phyloP scores from a whole-genome alignment of 2,888 invertebrate genomes.

The Xiphydria camelus region DNA sequence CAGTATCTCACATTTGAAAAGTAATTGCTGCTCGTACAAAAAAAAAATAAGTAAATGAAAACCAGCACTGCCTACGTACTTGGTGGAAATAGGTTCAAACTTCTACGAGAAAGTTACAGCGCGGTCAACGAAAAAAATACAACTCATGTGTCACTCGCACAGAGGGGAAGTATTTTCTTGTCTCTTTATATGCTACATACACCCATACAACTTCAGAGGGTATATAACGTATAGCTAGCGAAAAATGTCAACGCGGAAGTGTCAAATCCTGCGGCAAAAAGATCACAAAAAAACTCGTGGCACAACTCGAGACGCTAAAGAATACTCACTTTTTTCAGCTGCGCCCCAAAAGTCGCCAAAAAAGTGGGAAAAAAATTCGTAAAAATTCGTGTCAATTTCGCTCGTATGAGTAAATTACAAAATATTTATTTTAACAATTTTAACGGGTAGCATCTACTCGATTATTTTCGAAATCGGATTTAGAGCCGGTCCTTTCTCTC shows the following conservation, averaged over 20 bases:
- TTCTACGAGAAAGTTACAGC: slow-evolving; percentile 21
- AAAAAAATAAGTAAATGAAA: slow-evolving; percentile 13
- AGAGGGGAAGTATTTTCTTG: too few species aligned
- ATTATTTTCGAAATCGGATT: slow-evolving; percentile 28
- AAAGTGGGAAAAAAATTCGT: slow-evolving; percentile 55
- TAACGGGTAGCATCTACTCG: slow-evolving; percentile 40
- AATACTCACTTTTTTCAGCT: slow-evolving; percentile 56
- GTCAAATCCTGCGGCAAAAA: slow-evolving; percentile 23
- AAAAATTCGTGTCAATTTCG: slow-evolving; percentile 56
- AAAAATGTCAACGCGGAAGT: slow-evolving; percentile 32
- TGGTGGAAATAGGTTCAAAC: slow-evolving; percentile 21
- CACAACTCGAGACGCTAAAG: slow-evolving; percentile 46
- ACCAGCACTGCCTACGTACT: slow-evolving; percentile 31
- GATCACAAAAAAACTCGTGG: slow-evolving; percentile 38
- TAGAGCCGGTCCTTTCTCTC: slow-evolving; percentile 31
- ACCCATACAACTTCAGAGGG: too few species aligned
- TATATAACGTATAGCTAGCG: too few species aligned
- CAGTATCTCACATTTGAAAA: slow-evolving; percentile 37
- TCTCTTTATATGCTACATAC: too few species aligned
- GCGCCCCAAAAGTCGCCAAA: slow-evolving; percentile 58
- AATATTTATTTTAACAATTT: slow-evolving; percentile 33
- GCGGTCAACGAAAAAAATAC: too few species aligned
- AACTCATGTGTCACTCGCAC: too few species aligned
- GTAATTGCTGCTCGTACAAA: slow-evolving; percentile 17
- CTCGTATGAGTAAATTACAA: slow-evolving; percentile 44